Evolutionary conservation across 2,888 invertebrate species (phyloP).

Genomic region (Cenopis cana): DNA sequence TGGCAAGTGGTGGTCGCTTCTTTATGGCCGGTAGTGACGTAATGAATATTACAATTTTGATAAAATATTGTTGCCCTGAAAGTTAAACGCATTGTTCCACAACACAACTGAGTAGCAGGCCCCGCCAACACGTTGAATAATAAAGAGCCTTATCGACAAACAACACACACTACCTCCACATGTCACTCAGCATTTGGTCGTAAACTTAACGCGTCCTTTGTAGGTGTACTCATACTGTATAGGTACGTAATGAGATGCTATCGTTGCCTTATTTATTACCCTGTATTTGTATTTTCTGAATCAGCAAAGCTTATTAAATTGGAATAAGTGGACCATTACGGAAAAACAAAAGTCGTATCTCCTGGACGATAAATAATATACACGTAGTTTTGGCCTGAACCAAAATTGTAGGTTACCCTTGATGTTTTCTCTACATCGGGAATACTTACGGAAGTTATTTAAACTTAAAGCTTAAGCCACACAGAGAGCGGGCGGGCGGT

Average conservation of each 20-base stretch:
- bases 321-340: not conserved
- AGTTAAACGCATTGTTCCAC: constrained; percentile 5
- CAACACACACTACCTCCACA: not conserved
- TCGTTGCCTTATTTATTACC: constrained; percentile 7
- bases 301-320: not conserved
- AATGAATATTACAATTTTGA: too few species aligned
- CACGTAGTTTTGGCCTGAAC: too few species aligned
- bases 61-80: not conserved
- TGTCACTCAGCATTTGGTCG: constrained; percentile 3
- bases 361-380: too few species aligned
- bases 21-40: too few species aligned
- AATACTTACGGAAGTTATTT: too few species aligned
- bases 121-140: constrained; percentile 25
- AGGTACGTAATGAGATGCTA: not conserved
- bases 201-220: constrained; percentile 6
- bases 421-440: too few species aligned
- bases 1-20: too few species aligned
- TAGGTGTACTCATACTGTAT: constrained; percentile 6
- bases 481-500: too few species aligned
- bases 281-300: not conserved
- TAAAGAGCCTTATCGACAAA: constrained; percentile 25
- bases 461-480: too few species aligned
- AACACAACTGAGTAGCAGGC: not conserved
- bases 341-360: not conserved
- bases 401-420: too few species aligned